Evolutionary conservation across 2,888 invertebrate species (phyloP).

Genomic region (Rugalucina vietnamica): DNA sequence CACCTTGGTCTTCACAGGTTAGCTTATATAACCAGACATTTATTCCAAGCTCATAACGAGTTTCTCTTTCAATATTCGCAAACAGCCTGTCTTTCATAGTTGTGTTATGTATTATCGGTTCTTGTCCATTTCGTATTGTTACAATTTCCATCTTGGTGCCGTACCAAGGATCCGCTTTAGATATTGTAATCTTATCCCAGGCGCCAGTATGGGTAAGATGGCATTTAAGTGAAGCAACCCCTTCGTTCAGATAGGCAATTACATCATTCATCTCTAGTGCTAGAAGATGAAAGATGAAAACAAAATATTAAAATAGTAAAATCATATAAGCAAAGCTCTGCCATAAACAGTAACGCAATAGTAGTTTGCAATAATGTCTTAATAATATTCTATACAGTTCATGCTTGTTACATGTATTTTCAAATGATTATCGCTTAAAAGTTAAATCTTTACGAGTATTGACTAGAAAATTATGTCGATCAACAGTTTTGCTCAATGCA

Average conservation of each 20-base stretch:
- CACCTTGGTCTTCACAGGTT: conserved; percentile 59
- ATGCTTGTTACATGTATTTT: too few species aligned
- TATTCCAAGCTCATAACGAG: conserved; percentile 49
- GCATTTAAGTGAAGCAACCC: conserved; percentile 57
- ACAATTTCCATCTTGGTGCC: conserved; percentile 22
- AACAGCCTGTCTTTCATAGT: conserved; percentile 44
- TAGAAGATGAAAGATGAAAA: background rate
- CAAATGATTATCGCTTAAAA: too few species aligned
- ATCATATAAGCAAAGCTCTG: too few species aligned
- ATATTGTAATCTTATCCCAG: conserved; percentile 53
- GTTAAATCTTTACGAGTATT: too few species aligned
- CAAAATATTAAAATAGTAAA: too few species aligned
- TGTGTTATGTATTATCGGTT: background rate
- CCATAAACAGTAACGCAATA: too few species aligned
- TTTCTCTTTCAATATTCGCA: conserved; percentile 32
- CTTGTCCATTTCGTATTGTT: background rate
- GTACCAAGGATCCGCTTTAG: conserved; percentile 21
- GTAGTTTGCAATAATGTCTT: too few species aligned
- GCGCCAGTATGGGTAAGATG: conserved; percentile 59
- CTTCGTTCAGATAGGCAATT: conserved; percentile 58
- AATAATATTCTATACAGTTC: too few species aligned
- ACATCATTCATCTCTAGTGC: conserved; percentile 48
- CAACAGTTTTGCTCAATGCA: too few species aligned
- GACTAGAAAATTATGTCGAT: too few species aligned
- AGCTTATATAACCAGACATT: conserved; percentile 60